phyloP scores from a whole-genome alignment of 2,888 invertebrate genomes.

The Ernsta delagoae region DNA sequence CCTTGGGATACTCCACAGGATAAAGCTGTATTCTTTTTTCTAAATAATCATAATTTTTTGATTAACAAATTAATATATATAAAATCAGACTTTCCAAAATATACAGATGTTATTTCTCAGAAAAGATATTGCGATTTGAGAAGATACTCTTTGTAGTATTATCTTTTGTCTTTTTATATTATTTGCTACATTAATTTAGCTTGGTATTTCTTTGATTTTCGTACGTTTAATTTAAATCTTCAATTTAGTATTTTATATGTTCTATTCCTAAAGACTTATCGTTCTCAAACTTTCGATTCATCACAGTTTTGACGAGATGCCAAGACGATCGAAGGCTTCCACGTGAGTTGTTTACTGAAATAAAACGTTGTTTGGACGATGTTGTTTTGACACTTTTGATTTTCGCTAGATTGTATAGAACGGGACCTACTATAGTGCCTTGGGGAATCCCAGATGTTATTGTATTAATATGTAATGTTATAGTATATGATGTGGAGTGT shows the following conservation, averaged over 20 bases:
- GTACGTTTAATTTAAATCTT: not conserved
- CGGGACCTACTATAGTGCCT: slow-evolving; percentile 28
- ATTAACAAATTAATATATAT: too few species aligned
- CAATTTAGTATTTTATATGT: not conserved
- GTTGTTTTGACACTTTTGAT: slow-evolving; percentile 8
- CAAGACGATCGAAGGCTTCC: slow-evolving; percentile 31
- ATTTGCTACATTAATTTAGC: not conserved
- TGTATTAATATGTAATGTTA: not conserved
- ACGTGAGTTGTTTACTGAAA: slow-evolving; percentile 29
- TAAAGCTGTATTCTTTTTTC: too few species aligned
- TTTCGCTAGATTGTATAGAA: slow-evolving; percentile 32
- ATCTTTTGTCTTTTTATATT: not conserved
- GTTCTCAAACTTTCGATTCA: slow-evolving; percentile 15
- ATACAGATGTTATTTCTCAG: too few species aligned
- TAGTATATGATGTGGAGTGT: not conserved
- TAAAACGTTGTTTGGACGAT: slow-evolving; percentile 16
- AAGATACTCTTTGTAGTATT: too few species aligned
- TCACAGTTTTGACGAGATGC: slow-evolving; percentile 37
- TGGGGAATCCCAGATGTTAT: slow-evolving; percentile 4
- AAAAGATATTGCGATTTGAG: too few species aligned
- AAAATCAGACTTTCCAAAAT: too few species aligned
- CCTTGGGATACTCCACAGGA: not conserved
- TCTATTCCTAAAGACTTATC: not conserved
- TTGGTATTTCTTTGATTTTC: not conserved
- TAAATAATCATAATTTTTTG: too few species aligned